phyloP scores from a whole-genome alignment of 2,888 invertebrate genomes.

The Steinernema carpocapsae region DNA sequence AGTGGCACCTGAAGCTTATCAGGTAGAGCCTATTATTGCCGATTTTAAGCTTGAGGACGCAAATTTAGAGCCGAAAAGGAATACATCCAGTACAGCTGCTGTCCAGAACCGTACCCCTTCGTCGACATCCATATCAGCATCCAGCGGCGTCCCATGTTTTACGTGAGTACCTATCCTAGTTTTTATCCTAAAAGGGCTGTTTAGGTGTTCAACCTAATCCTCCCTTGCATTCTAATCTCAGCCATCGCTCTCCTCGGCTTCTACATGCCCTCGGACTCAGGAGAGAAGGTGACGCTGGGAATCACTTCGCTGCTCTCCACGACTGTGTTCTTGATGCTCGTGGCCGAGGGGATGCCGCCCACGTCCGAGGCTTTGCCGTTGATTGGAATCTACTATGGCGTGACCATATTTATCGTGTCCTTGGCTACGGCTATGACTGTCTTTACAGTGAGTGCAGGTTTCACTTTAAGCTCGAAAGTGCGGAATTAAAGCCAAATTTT shows the following conservation, averaged over 20 bases:
- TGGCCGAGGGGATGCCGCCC: constrained; percentile 83
- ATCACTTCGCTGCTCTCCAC: constrained; percentile 86
- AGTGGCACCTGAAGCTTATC: constrained; percentile 64
- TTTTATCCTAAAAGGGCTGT: constrained; percentile 73
- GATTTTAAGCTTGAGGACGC: no score
- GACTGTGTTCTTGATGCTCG: constrained; percentile 87
- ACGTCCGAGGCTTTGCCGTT: constrained; percentile 83
- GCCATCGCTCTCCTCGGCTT: constrained; percentile 85
- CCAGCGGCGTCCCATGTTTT: constrained; percentile 77
- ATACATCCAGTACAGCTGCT: constrained; percentile 81
- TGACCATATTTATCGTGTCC: constrained; percentile 73
- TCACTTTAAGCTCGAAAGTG: no score
- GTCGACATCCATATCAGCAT: constrained; percentile 82
- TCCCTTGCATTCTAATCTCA: constrained; percentile 84
- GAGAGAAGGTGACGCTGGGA: constrained; percentile 83
- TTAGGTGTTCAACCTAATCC: constrained; percentile 80
- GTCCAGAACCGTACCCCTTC: constrained; percentile 81
- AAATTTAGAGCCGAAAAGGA: constrained; percentile 73
- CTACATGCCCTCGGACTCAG: constrained; percentile 86
- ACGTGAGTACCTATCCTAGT: constrained; percentile 60
- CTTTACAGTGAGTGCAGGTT: constrained; percentile 74
- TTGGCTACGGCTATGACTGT: constrained; percentile 76
- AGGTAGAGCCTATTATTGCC: constrained; percentile 41
- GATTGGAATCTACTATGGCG: constrained; percentile 76
- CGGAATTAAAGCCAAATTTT: background rate